Evolutionary conservation across 2,888 invertebrate species (phyloP), one percentile per base, ranked within the genome.

Genomic region (Saturnia japonica): DNA sequence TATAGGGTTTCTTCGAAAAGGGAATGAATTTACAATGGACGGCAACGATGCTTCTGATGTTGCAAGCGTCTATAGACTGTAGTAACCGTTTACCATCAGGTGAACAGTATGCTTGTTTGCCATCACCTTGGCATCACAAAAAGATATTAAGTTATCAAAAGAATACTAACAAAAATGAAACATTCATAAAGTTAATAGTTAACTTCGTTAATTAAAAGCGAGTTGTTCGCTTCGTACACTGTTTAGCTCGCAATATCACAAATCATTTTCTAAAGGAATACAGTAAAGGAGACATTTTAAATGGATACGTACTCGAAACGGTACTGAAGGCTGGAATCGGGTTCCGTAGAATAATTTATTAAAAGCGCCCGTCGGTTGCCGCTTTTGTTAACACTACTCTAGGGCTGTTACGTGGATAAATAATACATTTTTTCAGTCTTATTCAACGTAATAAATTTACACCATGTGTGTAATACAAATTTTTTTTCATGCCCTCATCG

Each of bases 281-380:
- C 80, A 76, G 70, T 78, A 80, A 79, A 75, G 73, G 64, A 64
- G 64, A 76, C 69, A 77, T 85, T 82, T 87, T 84, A 85, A 86
- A 88, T 86, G 85, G 80, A 80, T 81, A 80, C 75, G 81, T 75
- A 75, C 78, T 80, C 77, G 79, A 79, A 80, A 79, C 80, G 75
- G 77, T 77, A 77, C 82, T 83, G 84, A 85, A 82, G 84, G 83
- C 87, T 84, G 83, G 83, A 79, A 83, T 79, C 81, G 83, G 81
- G 82, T 81, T 78, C 82, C 78, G 79, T 75, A 76, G 88, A 89
- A 90, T 90, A 88, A 90, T 90, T 90, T 89, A 91, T 89, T 88
- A 88, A 88, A 88, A 86, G 87, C 84, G 76, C 81, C 83, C 83
- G 81, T 78, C 77, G 78, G 81, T 78, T 78, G 78, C 79, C 81